Evolutionary conservation across 2,888 invertebrate species (phyloP), one percentile per base, ranked within the genome.

Genomic region (Stenodera caucasica): DNA sequence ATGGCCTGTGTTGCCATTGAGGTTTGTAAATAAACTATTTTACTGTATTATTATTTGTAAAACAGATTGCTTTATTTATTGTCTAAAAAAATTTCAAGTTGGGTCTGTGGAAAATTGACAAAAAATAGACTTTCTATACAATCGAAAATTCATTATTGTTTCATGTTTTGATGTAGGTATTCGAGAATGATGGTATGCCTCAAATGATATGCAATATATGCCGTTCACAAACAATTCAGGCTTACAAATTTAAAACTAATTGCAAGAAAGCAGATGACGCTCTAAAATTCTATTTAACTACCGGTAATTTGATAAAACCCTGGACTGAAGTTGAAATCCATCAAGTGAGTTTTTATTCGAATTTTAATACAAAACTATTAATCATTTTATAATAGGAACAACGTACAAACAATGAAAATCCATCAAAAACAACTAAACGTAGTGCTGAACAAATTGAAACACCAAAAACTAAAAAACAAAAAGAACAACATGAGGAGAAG

Each of bases 1-100:
- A 87, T 91, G 86, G 88, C 90, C 55, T 89, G 89, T 76, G 84
- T 89, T 66, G 86, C 90, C 60, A 86, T 91, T 70, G 91, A 92
- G 89, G 91, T 91, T 76, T 65, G 76, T 77, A 71, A 68, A 65
- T 70, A 57, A 58, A 71, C 70, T 73, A 67, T 61, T 58, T 52
- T 49, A 33, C 40, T 14, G 32, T 15, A 57, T 51, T 18, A 58
- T 57, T 61, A 55, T 53, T 56, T 55, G 6, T 7, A 32, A 45
- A 54, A 21, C 23, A 40, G 51, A 29, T 49, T 53, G 32, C 40
- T 40, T 32, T 33, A 51, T 54, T 59, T 26, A 14, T 1, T 50
- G 8, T n/a, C 5, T 26, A 4, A 5, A 26, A n/a, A n/a, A n/a
- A n/a, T n/a, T n/a, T n/a, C n/a, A n/a, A n/a, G n/a, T n/a, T n/a